A percentile compares a stretch with the other conserved stretches of the same genome.
Evolutionary conservation across 2,888 invertebrate genomes (phyloP).

Genomic region (Bombylius major): DNA sequence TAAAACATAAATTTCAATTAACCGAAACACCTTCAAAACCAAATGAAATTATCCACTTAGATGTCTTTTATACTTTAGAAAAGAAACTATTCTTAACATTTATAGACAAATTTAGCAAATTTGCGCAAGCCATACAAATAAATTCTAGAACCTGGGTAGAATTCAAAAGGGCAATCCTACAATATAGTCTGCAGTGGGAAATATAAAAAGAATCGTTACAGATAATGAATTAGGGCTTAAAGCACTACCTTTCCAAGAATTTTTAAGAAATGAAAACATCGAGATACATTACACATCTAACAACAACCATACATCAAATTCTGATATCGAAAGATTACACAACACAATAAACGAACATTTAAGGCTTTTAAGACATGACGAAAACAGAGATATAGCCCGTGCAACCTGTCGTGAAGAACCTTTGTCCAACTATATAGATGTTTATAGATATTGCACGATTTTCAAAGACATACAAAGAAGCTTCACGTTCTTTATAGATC

Average conservation of each 20-base stretch:
- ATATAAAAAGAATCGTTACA: neutral
- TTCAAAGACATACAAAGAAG: no score
- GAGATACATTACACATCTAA: neutral
- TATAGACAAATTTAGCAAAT: conserved; percentile 8
- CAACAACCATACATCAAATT: neutral
- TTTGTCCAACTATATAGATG: no score
- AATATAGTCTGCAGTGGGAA: neutral
- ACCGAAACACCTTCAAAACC: conserved; percentile 2
- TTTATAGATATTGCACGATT: no score
- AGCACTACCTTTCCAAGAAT: neutral
- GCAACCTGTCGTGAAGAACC: no score
- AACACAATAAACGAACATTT: neutral
- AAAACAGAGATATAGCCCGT: neutral
- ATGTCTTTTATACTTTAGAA: neutral
- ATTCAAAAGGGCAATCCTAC: neutral
- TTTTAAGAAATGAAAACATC: neutral
- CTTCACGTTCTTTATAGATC: no score
- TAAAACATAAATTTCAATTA: neutral
- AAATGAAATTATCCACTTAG: conserved; percentile 5
- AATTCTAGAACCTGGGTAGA: conserved; percentile 3
- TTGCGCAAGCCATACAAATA: conserved; percentile 2
- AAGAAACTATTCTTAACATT: neutral
- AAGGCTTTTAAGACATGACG: neutral
- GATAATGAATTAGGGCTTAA: neutral
- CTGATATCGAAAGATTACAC: neutral